Evolutionary conservation across 1,140 invertebrate species (phyloP).

Genomic region (Drosophila takahashii): DNA sequence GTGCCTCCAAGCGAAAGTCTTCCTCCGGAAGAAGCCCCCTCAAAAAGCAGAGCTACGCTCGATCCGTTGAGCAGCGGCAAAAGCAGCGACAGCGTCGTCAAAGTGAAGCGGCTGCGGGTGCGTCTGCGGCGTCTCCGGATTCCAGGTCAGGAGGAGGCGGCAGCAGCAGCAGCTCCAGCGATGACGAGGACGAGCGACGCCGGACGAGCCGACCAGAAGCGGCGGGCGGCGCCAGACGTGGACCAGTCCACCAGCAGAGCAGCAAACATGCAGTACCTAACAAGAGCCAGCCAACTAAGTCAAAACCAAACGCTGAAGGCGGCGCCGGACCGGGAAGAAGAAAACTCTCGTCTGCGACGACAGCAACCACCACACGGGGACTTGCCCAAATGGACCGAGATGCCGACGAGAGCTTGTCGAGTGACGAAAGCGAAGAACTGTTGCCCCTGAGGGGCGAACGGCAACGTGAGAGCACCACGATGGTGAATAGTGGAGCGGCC

Average conservation of each 20-base stretch:
- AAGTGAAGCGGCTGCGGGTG: constrained; percentile 65
- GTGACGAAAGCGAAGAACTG: constrained; percentile 91
- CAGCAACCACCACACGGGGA: constrained; percentile 63
- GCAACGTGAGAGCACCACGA: not conserved
- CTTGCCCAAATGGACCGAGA: constrained; percentile 88
- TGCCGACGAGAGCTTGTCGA: constrained; percentile 86
- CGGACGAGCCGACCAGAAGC: constrained; percentile 5
- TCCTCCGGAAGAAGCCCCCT: constrained; percentile 31
- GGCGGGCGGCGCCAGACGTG: constrained; percentile 15
- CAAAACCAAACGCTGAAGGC: constrained; percentile 56
- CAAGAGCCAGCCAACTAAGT: constrained; percentile 71
- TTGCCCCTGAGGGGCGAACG: constrained; percentile 85
- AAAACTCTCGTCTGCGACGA: constrained; percentile 55
- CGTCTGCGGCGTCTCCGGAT: constrained; percentile 54
- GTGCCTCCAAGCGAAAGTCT: constrained; percentile 35
- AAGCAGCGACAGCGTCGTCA: constrained; percentile 84
- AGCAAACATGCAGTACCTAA: constrained; percentile 72
- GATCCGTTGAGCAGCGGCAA: constrained; percentile 74
- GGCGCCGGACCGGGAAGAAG: constrained; percentile 17
- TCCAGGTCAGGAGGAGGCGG: constrained; percentile 77
- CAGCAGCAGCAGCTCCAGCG: constrained; percentile 78
- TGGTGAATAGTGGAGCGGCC: constrained; percentile 82
- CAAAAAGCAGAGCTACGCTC: constrained; percentile 71
- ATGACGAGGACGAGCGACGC: constrained; percentile 54
- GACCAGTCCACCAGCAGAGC: constrained; percentile 8